These are phyloP conservation scores for Aplidium turbinatum DNA, from an alignment of 23 tunicate species.

Conservation along the genomic window DNA sequence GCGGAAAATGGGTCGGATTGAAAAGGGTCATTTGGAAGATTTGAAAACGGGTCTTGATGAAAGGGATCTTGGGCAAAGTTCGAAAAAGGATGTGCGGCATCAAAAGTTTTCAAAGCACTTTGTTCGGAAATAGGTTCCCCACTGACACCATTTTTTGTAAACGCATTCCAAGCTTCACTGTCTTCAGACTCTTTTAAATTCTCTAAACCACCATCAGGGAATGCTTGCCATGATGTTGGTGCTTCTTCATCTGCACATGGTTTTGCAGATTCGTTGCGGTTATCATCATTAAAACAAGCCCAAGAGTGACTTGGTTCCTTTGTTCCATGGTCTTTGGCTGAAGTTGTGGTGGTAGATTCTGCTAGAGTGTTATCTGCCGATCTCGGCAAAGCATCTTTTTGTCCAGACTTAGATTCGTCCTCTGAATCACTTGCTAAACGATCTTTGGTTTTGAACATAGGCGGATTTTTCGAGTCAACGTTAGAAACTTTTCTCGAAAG, in stretches of 20 bases:
- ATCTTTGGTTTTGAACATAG: slow-evolving; percentile 53
- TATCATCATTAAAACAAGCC: slow-evolving; percentile 14
- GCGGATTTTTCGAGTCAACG: slow-evolving; percentile 52
- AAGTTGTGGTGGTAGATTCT: too few species aligned
- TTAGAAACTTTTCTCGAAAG: slow-evolving; percentile 4
- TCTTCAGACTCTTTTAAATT: not conserved
- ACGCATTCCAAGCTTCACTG: not conserved
- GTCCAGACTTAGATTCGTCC: too few species aligned
- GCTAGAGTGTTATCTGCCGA: too few species aligned
- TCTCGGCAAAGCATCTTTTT: too few species aligned
- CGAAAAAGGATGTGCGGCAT: not conserved
- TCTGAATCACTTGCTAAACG: not conserved
- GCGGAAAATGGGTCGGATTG: not conserved
- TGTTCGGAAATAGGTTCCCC: not conserved
- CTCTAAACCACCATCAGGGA: too few species aligned
- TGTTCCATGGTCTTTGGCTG: not conserved
- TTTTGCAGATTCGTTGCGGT: not conserved
- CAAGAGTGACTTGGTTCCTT: not conserved
- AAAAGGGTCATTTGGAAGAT: too few species aligned
- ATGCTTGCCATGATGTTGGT: not conserved
- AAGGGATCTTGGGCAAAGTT: too few species aligned
- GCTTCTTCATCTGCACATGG: not conserved
- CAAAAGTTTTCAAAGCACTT: too few species aligned
- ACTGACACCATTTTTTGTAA: slow-evolving; percentile 3
- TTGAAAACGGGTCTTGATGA: not conserved